Conservation (phyloP, 2,113 vertebrate species). For the Rallus limicola region DNA sequence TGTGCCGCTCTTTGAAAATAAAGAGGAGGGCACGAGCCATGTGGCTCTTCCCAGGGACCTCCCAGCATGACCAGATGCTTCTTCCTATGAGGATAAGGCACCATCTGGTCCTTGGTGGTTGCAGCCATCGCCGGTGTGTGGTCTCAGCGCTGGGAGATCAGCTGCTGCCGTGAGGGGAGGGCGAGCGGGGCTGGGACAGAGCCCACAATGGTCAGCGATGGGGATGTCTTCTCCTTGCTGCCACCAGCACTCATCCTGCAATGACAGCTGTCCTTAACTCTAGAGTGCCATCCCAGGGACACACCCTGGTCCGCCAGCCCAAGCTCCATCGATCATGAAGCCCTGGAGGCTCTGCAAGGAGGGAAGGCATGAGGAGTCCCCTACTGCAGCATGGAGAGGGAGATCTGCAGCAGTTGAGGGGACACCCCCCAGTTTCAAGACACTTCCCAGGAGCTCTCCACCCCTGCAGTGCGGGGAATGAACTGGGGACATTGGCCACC, state of each 20-base stretch:
- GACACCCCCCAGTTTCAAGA: not conserved
- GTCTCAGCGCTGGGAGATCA: not conserved
- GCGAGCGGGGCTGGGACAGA: not conserved
- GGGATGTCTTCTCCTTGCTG: not conserved
- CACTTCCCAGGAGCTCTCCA: not conserved
- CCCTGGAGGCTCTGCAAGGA: fast-evolving
- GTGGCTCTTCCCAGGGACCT: not conserved
- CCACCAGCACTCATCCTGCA: slow-evolving; percentile 15
- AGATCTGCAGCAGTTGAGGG: fast-evolving
- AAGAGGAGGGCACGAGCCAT: not conserved
- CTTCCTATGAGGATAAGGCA: slow-evolving; percentile 13
- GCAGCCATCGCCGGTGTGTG: fast-evolving
- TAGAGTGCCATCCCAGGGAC: not conserved
- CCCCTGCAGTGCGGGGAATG: fast-evolving
- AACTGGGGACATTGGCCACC: not conserved
- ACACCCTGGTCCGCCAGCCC: fast-evolving
- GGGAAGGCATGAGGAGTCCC: not conserved
- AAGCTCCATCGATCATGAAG: fast-evolving
- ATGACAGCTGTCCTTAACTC: not conserved
- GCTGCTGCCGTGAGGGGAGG: not conserved
- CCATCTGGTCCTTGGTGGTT: not conserved
- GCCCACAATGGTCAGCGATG: not conserved
- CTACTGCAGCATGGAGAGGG: not conserved
- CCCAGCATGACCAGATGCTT: not conserved
- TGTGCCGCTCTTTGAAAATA: not conserved